A percentile compares a stretch with the other conserved stretches of the same genome.
Conservation (phyloP, 2,797 vertebrate genomes). For the Urophycis tenuis region DNA sequence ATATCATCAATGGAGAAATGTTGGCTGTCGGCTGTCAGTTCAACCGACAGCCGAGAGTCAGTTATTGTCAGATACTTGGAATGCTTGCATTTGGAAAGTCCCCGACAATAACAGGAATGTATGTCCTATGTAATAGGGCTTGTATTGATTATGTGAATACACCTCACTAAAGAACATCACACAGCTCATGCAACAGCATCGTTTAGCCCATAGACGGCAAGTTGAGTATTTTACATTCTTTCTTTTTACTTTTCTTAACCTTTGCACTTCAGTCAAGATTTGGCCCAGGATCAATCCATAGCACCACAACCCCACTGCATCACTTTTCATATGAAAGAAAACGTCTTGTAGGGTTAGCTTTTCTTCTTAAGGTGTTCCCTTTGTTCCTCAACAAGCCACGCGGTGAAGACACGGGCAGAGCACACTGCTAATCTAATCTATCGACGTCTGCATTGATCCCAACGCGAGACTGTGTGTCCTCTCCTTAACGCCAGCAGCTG, state of each 20-base stretch:
- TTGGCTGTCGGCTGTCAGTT: too few species aligned
- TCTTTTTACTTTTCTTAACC: too few species aligned
- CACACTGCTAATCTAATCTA: neutral
- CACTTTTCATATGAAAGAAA: neutral
- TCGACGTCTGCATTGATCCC: neutral
- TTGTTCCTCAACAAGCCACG: too few species aligned
- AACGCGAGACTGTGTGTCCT: neutral
- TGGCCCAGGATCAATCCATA: neutral
- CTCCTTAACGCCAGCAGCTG: neutral
- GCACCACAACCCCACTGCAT: neutral
- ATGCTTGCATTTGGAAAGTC: too few species aligned
- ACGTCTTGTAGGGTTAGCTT: neutral
- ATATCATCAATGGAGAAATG: too few species aligned
- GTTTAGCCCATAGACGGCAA: neutral
- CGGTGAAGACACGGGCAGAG: too few species aligned
- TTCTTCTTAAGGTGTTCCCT: too few species aligned
- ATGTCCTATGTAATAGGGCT: neutral
- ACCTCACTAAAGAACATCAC: neutral
- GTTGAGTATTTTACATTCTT: neutral
- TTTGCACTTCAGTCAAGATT: neutral
- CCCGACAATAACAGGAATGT: neutral
- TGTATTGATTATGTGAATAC: neutral
- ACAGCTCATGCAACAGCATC: neutral
- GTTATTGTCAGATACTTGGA: too few species aligned
- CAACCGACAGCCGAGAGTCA: too few species aligned